Evolutionary conservation across 2,797 vertebrate genomes (phyloP), one percentile per base, ranked within the genome.

Genomic region (Hylomyscus alleni): DNA sequence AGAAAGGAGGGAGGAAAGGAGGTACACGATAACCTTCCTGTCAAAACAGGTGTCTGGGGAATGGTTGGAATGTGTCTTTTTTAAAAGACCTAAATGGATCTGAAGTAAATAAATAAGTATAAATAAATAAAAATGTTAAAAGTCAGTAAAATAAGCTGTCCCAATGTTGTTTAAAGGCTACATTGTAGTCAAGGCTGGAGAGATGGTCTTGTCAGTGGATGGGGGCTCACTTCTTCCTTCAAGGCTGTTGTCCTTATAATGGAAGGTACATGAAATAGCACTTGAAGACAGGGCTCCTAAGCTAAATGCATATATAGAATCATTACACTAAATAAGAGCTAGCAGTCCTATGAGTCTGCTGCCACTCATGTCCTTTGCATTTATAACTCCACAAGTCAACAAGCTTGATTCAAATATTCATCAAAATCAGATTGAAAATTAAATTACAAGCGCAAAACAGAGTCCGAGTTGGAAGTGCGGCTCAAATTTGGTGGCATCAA

Each of bases 381-480:
- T 89, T 56, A 2, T 15, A 75, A 67, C 90, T 92, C 88, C 77
- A 34, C 15, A 47, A 91, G 7, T 83, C 89, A 80, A 82, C 54
- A 84, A 93, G 90, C 69, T 76, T 52, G 17, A 89, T 93, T 84
- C 87, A 80, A 96, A 81, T 67, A 22, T 83, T 69, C 94, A 62
- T 76, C 87, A 54, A 97, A 95, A 75, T 22, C 47, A 90, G 26
- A 87, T 13, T 76, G 54, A 96, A 95, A 95, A 87, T 89, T 90
- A 88, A 93, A 93, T 91, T 69, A 84, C 40, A 89, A 90, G 20
- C 22, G 29, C 50, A 88, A 76, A 10, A 4, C 62, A 65, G 15
- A 47, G 50, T 73, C 52, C 40, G 82, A 90, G 58, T 73, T 83
- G 78, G n/a, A 75, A 93, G 37, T 50, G 86, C 56, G 50, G 34